Conservation (phyloP, 2,113 vertebrate genomes). For the Columbina picui region DNA sequence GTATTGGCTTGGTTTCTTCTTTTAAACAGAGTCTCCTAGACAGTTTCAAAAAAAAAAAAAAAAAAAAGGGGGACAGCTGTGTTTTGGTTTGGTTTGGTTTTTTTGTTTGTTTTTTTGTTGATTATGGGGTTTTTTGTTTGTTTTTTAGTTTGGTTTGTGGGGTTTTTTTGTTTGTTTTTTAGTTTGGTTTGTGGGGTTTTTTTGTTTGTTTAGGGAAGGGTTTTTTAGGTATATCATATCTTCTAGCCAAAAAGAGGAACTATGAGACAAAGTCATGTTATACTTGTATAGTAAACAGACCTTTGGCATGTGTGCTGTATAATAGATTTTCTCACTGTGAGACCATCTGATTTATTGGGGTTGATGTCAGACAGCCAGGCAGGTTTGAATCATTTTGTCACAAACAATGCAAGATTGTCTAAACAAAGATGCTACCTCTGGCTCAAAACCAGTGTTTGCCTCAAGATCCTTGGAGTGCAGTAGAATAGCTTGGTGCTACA, state of each 20-base stretch:
- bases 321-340: background rate
- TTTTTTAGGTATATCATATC: background rate
- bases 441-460: background rate
- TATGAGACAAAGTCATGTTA: background rate
- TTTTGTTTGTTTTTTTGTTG: background rate
- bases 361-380: background rate
- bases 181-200: too few relatives aligned
- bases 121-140: background rate
- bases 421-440: background rate
- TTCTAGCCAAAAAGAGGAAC: background rate
- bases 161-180: background rate
- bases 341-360: background rate
- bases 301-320: fast-evolving
- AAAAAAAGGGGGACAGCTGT: background rate
- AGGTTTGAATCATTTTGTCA: background rate
- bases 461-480: background rate
- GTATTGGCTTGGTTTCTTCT: background rate
- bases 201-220: background rate
- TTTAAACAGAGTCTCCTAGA: background rate
- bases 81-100: background rate
- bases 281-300: background rate
- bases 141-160: background rate
- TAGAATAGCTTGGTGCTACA: background rate
- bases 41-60: background rate
- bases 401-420: background rate